Evolutionary conservation across 2,797 vertebrate species (phyloP).

Genomic region (Podarcis siculus): DNA sequence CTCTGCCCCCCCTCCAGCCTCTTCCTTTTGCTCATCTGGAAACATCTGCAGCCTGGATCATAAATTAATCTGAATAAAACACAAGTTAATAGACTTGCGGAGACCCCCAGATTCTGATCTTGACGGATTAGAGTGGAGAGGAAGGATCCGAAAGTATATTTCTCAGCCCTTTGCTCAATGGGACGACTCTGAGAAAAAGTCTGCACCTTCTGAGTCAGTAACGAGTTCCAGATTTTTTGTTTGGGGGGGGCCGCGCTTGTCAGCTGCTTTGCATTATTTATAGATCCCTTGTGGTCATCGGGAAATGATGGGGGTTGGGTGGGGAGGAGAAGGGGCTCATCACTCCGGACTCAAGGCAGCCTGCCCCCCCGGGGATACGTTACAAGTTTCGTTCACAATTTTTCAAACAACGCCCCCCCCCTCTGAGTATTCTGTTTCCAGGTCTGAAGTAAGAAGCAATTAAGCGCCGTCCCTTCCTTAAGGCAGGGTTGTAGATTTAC

Average conservation of each 20-base stretch:
- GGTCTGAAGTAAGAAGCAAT: not conserved
- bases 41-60: not conserved
- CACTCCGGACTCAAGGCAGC: not conserved
- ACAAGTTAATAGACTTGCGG: too few species aligned
- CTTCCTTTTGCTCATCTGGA: not conserved
- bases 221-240: constrained; percentile 9
- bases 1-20: not conserved
- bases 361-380: not conserved
- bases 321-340: not conserved
- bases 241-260: too few species aligned
- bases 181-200: not conserved
- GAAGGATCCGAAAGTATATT: not conserved
- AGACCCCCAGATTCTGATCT: not conserved
- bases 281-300: not conserved
- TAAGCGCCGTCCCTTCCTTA: not conserved
- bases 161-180: not conserved
- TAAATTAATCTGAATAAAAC: not conserved
- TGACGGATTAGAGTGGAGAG: not conserved
- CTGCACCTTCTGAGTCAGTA: not conserved
- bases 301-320: not conserved
- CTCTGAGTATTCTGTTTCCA: not conserved
- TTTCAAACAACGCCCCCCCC: not conserved
- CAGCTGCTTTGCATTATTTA: constrained; percentile 3
- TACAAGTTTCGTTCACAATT: not conserved
- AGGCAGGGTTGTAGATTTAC: not conserved